Base-by-base conservation (phyloP, 2,888 invertebrate species). In the Atethmia centrago region DNA sequence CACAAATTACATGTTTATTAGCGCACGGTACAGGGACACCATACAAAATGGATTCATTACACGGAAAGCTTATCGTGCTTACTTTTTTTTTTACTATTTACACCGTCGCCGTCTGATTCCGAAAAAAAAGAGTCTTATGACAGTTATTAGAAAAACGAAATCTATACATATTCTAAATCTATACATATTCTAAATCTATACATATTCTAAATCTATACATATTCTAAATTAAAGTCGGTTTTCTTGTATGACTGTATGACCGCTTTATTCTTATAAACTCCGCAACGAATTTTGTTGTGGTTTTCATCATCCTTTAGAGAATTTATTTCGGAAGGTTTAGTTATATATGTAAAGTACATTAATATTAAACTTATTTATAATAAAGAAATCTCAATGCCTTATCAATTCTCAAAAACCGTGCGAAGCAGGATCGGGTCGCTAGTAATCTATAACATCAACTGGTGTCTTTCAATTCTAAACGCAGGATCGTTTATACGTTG, bases 1-100 rank as follows among this genome's bases (percentile, higher is more conserved):
- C 28, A 25, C 8, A 45, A 67, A 64, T 51, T 28, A 69, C 28
- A 45, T 82, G 47, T 74, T 53, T 71, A 67, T 61, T 61, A 31
- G 16, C 58, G 14, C 10, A 21, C 12, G 21, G 14, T 61, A 71
- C 45, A 70, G 56, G 56, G 19, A 10, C 14, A 53, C 12, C 56
- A 58, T 47, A 68, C 45, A 49, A 82, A 61, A 2, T 3, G 42
- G 16, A 45, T n/a, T 3, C n/a, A 40, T 63, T 64, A 9, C 14
- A 62, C 7, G 1, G 25, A 21, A 36, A 42, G 25, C 3, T 64
- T 49, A 49, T 25, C 2, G 31, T 28, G 16, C 2, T 40, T 45
- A 28, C 0, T 0, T 14, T 47, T 16, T 63, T 68, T 10, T 25
- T n/a, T 19, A 19, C 2, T 25, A 12, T 25, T 12, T 12, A 25